Evolutionary conservation across 2,797 vertebrate species (phyloP), one percentile per base, ranked within the genome.

Genomic region (Threskiornis aethiopicus): DNA sequence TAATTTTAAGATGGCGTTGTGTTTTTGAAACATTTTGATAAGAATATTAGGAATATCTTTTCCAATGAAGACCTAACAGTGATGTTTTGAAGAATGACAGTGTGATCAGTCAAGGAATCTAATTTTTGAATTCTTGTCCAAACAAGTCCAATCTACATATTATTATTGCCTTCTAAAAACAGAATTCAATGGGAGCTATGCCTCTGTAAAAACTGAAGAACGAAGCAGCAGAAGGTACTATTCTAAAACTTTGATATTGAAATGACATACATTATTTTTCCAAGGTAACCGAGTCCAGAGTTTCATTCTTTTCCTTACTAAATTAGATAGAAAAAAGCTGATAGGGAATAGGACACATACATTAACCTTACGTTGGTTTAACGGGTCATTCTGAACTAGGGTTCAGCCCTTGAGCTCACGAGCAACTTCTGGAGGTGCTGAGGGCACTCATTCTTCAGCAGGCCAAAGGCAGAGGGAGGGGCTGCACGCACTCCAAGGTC

Each of bases 121-220:
- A 92, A 97, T 95, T 97, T 96, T 83, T 96, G 89, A 96, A 95
- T 95, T 94, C 94, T 90, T 97, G 96, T 97, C 95, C 92, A 96
- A 95, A 96, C 96, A 97, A 92, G 87, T 95, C 96, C 96, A 96
- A 96, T 93, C 93, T 89, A 89, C 81, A 62, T 96, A 84, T 96
- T 81, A 96, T 96, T 97, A 97, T 6, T 89, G 57, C 87, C 66
- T 95, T 93, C 94, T 96, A 94, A 97, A 96, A 97, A 91, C 75
- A 89, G 94, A 96, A 97, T 92, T 97, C 84, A 96, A 85, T 91
- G 87, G 84, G 31, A 96, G 42, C 61, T 85, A n/a, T 85, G 87
- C 57, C 88, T 92, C 86, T 87, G 17, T 65, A 77, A 94, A 96
- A 96, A 89, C 11, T 69, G 78, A 83, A 94, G 71, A 96, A 85